Base-by-base conservation (phyloP, 2,888 invertebrate genomes). In the Drosophila macrospina region DNA sequence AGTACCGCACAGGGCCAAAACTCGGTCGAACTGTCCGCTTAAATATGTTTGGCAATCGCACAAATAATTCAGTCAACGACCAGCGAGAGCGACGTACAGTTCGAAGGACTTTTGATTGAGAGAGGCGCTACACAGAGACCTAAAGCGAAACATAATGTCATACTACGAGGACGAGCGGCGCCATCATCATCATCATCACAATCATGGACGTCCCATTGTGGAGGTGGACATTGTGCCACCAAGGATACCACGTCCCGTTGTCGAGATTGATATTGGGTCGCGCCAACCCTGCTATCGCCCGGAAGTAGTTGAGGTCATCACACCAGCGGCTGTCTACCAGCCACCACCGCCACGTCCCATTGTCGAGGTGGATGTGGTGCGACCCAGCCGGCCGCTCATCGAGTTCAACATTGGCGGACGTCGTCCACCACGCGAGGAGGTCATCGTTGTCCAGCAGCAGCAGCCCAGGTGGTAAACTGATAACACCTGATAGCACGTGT, bases 201-300 rank as follows among this genome's bases (percentile, higher is more conserved):
- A 76, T 47, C 47, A 45, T 6, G 86, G 82, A 28, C 80, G 88
- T 20, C 90, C 90, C 52, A 83, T 89, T 56, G 81, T 90, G 42
- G 90, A 90, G 68, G 89, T 90, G 48, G 91, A 90, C 56, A 78
- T 90, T 67, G 71, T 75, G 15, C 87, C 88, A 5, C 86, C 89
- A 1, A 80, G 87, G 44, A 47, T 85, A 4, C 85, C 88, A 0
- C 80, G 89, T 1, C 86, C 86, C 7, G 41, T 80, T 5, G 74
- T 86, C 0, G 86, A 86, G 48, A 78, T 86, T 37, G 89, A 74
- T 10, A 56, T 89, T 6, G 86, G 86, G 13, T 28, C 52, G 1
- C 74, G 86, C 10, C 79, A 82, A 30, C 79, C 75, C 3, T 65
- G 69, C 4, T 85, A 74, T 13, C 42, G 50, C 7, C 86, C 69